Evolutionary conservation across 2,797 vertebrate species (phyloP).

Genomic region (Rallus crepitans): DNA sequence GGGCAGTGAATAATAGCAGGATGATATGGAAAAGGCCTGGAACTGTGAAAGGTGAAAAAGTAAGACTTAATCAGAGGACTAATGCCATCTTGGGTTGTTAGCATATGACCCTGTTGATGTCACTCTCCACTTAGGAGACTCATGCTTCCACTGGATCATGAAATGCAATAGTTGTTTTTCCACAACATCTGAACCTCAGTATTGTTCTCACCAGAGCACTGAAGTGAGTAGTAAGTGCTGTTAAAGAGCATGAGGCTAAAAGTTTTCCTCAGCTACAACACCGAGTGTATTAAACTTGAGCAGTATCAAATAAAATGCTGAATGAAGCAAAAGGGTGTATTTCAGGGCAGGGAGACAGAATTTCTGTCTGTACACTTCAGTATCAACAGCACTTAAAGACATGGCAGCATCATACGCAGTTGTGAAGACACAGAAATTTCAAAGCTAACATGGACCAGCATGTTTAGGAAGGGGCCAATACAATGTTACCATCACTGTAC

Average conservation of each 20-base stretch:
- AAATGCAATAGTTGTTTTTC: not conserved
- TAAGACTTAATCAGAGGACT: conserved; percentile 5
- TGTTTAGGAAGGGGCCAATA: not conserved
- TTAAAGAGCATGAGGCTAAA: not conserved
- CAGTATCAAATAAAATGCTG: not conserved
- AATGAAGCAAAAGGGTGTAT: not conserved
- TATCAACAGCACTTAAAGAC: not conserved
- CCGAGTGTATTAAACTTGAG: not conserved
- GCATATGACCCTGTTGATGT: not conserved
- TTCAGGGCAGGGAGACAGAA: not conserved
- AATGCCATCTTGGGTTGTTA: not conserved
- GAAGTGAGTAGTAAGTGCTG: not conserved
- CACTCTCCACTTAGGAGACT: not conserved
- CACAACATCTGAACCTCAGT: not conserved
- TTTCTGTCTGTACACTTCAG: not conserved
- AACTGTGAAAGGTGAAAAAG: not conserved
- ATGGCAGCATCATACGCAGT: not conserved
- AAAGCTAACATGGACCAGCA: not conserved
- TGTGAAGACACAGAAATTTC: not conserved
- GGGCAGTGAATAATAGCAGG: not conserved
- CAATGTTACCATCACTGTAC: not conserved
- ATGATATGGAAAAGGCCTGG: not conserved
- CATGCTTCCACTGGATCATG: not conserved
- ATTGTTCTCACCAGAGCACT: not conserved
- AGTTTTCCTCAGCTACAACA: not conserved